Evolutionary conservation across 2,797 vertebrate species (phyloP).

Genomic region (Molossus molossus): DNA sequence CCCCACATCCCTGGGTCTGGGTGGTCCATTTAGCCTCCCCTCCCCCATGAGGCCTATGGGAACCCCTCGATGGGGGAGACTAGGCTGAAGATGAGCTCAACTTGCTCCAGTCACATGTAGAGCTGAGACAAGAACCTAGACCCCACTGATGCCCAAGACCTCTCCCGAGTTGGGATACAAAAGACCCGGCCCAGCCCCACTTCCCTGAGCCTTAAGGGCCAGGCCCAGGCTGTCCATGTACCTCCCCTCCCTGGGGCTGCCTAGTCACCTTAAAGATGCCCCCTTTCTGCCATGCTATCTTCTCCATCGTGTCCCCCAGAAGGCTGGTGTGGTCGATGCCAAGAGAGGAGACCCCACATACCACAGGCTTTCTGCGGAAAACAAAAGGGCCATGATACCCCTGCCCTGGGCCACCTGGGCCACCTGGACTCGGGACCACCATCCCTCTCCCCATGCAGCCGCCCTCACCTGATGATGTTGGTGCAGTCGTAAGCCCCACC

Average conservation of each 20-base stretch:
- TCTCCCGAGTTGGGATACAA: not conserved
- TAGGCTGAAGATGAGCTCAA: not conserved
- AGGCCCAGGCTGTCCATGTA: not conserved
- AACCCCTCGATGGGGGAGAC: not conserved
- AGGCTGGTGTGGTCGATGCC: constrained; percentile 98
- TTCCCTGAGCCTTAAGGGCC: not conserved
- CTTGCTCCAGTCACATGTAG: not conserved
- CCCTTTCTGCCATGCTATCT: constrained; percentile 98
- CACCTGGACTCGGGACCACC: not conserved
- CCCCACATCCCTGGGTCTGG: not conserved
- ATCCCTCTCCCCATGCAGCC: accelerated
- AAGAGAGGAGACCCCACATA: constrained; percentile 96
- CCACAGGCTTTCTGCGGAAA: constrained; percentile 93
- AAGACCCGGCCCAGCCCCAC: not conserved
- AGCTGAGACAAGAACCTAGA: not conserved
- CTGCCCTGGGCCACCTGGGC: not conserved
- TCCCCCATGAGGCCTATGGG: not conserved
- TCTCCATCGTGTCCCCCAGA: constrained; percentile 96
- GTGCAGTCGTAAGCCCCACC: constrained; percentile 97
- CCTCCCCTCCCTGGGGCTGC: not conserved
- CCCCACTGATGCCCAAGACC: not conserved
- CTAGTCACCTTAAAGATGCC: constrained; percentile 97
- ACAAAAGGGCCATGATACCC: not conserved
- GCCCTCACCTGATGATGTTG: constrained; percentile 95
- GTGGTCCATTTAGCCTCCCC: not conserved